Conservation (phyloP, 1,140 invertebrate genomes). For the Apocrypta bakeri region DNA sequence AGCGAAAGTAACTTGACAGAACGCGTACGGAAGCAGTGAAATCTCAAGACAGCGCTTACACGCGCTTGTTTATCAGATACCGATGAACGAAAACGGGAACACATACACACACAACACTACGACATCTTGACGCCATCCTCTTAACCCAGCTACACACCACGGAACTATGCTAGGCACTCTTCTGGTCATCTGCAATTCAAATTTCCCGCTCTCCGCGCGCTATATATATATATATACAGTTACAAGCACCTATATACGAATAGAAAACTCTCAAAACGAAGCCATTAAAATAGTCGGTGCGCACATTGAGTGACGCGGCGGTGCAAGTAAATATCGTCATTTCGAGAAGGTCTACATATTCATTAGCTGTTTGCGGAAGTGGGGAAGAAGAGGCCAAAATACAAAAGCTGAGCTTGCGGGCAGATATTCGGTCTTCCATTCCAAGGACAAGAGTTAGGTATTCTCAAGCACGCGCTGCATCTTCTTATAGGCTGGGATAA, state of each 20-base stretch:
- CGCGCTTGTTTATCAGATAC: constrained; percentile 7
- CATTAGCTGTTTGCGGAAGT: constrained; percentile 1
- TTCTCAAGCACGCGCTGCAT: constrained; percentile 11
- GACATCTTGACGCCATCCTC: constrained; percentile 49
- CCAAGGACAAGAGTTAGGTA: neutral
- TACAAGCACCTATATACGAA: neutral
- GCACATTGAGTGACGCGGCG: constrained; percentile 4
- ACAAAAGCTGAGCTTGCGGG: neutral
- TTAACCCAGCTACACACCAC: constrained; percentile 51
- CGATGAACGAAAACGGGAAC: neutral
- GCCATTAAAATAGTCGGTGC: constrained; percentile 49
- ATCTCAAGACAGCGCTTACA: neutral
- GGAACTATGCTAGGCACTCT: neutral
- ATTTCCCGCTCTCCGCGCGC: constrained; percentile 30
- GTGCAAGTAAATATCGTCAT: neutral
- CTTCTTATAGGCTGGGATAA: neutral
- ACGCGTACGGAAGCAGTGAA: neutral
- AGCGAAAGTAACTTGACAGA: neutral
- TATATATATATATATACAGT: too few species aligned
- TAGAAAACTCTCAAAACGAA: constrained; percentile 46
- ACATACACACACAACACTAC: neutral
- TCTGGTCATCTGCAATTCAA: constrained; percentile 54
- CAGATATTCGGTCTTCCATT: neutral
- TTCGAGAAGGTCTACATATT: constrained; percentile 33
- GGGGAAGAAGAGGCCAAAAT: neutral